phyloP scores from a whole-genome alignment of 2,113 vertebrate species.

The Sinocyclocheilus grahami region DNA sequence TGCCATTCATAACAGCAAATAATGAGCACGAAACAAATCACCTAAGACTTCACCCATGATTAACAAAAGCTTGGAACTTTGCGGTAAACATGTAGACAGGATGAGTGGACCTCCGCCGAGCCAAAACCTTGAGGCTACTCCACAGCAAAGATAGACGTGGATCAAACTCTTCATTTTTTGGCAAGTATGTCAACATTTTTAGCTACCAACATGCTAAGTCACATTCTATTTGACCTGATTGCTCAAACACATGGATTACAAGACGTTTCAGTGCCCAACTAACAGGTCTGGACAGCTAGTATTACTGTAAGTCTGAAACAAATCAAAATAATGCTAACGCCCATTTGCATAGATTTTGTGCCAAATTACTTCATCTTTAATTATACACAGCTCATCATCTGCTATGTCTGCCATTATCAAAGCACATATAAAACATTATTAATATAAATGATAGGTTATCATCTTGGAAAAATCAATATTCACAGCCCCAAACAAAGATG shows the following conservation, averaged over 20 bases:
- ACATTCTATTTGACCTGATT: conserved; percentile 22
- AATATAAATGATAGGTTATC: background rate
- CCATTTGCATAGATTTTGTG: background rate
- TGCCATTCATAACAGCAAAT: background rate
- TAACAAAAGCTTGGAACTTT: background rate
- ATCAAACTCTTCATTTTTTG: background rate
- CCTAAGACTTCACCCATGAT: too few relatives aligned
- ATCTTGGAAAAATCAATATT: background rate
- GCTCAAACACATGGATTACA: background rate
- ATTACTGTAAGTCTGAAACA: background rate
- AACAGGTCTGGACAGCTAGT: conserved; percentile 20
- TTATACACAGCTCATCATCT: background rate
- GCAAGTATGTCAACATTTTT: background rate
- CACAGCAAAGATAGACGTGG: background rate
- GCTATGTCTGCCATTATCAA: background rate
- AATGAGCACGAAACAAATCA: conserved; percentile 6
- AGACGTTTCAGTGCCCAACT: background rate
- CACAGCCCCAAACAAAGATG: background rate
- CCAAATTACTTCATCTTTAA: conserved; percentile 1
- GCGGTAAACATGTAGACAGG: background rate
- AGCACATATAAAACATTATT: background rate
- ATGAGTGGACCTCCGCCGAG: conserved; percentile 7
- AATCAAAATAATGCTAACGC: background rate
- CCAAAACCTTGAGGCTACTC: conserved; percentile 19
- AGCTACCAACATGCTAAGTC: conserved; percentile 20